Evolutionary conservation across 2,797 vertebrate genomes (phyloP).

Genomic region (Anabas testudineus): DNA sequence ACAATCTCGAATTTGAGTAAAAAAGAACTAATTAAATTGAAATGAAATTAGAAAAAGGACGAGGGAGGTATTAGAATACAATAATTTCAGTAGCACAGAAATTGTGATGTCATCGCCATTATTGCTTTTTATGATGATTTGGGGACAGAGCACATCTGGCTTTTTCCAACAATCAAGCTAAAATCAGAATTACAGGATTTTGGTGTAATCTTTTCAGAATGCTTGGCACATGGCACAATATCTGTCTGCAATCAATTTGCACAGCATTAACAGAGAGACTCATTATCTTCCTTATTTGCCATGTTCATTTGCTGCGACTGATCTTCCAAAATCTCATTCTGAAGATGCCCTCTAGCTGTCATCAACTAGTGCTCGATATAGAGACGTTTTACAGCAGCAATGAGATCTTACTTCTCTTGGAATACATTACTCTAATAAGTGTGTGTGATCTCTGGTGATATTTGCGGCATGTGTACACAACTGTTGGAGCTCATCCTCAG

Average conservation of each 20-base stretch:
- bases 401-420: constrained; percentile 26
- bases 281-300: constrained; percentile 60
- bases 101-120: constrained; percentile 2
- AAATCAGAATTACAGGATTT: constrained; percentile 65
- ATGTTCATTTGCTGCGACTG: constrained; percentile 38
- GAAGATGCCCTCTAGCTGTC: constrained; percentile 49
- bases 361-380: constrained; percentile 31
- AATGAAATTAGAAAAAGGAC: constrained; percentile 3
- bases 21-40: too few species aligned
- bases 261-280: constrained; percentile 51
- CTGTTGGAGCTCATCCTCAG: constrained; percentile 42
- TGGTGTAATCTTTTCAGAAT: constrained; percentile 67
- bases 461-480: constrained; percentile 57
- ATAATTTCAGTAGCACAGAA: constrained; percentile 21
- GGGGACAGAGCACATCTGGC: constrained; percentile 64
- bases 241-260: constrained; percentile 74
- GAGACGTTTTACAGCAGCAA: constrained; percentile 38
- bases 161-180: constrained; percentile 48
- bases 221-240: constrained; percentile 54
- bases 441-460: constrained; percentile 27
- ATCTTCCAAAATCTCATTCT: constrained; percentile 38
- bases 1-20: constrained; percentile 60
- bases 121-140: constrained; percentile 32
- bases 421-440: constrained; percentile 27
- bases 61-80: constrained; percentile 4